These are phyloP conservation scores for Rhagologus leucostigma DNA, from an alignment of 2,113 vertebrate genomes.

Conservation along the genomic window DNA sequence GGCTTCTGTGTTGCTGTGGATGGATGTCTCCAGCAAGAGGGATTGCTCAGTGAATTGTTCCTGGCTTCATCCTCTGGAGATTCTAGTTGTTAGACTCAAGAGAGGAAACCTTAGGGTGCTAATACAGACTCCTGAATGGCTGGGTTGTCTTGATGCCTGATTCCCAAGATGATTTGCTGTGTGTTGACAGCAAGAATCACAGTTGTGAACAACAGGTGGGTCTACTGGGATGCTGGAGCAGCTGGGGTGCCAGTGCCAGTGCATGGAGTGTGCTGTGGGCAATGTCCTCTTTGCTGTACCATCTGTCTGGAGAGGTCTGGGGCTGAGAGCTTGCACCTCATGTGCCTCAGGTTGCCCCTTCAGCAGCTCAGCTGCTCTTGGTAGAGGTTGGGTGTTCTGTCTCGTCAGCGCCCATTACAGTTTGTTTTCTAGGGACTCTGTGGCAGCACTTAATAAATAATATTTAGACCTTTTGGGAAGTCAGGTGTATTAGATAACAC, in stretches of 20 bases:
- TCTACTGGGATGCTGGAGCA: background rate
- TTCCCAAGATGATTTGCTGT: accelerated
- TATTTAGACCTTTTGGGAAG: background rate
- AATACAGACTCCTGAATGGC: background rate
- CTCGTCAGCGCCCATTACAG: background rate
- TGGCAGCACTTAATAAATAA: background rate
- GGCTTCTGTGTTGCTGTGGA: too few species aligned
- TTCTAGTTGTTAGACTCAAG: accelerated
- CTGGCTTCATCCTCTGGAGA: background rate
- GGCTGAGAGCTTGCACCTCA: accelerated
- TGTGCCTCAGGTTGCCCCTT: accelerated
- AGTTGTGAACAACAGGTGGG: background rate
- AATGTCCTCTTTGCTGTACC: accelerated
- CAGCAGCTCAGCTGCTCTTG: background rate
- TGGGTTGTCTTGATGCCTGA: background rate
- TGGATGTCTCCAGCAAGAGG: background rate
- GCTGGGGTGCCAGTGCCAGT: background rate
- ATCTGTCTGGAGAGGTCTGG: background rate
- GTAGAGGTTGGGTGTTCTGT: background rate
- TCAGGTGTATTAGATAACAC: accelerated
- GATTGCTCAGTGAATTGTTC: background rate
- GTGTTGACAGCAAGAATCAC: accelerated
- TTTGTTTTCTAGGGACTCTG: background rate
- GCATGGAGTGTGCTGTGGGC: accelerated
- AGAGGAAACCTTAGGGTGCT: background rate